These are phyloP conservation scores for Campoplex capitator DNA, from an alignment of 2,888 invertebrate genomes.

Conservation along the genomic window DNA sequence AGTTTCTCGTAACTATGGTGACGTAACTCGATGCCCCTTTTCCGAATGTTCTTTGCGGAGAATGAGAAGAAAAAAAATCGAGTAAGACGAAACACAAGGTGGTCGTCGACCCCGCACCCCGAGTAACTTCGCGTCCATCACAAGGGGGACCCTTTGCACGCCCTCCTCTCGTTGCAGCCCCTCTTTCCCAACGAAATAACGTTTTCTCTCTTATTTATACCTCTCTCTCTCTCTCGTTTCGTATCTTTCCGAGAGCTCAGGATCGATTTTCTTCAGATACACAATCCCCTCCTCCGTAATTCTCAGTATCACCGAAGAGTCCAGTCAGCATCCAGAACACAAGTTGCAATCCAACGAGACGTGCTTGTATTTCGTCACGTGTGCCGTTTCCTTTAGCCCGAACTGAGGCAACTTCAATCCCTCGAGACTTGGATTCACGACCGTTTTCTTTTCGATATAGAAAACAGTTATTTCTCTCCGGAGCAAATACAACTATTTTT, in stretches of 20 bases:
- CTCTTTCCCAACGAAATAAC: slow-evolving; percentile 48
- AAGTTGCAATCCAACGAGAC: slow-evolving; percentile 38
- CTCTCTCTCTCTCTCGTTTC: not conserved
- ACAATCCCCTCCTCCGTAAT: slow-evolving; percentile 35
- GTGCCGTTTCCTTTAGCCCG: not conserved
- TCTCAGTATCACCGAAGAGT: slow-evolving; percentile 25
- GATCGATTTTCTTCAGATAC: slow-evolving; percentile 63
- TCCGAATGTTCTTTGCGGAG: slow-evolving; percentile 40
- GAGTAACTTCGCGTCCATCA: slow-evolving; percentile 50
- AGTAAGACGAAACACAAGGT: slow-evolving; percentile 58
- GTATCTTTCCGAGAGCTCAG: slow-evolving; percentile 18
- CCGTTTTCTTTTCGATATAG: slow-evolving; percentile 10
- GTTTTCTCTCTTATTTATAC: slow-evolving; percentile 13
- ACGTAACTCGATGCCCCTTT: slow-evolving; percentile 57
- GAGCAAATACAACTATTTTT: not conserved
- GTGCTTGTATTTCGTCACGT: slow-evolving; percentile 36
- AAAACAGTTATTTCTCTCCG: slow-evolving; percentile 8
- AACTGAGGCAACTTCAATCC: slow-evolving; percentile 8
- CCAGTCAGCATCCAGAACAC: slow-evolving; percentile 41
- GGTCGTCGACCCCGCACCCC: slow-evolving; percentile 51
- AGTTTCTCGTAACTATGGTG: slow-evolving; percentile 65
- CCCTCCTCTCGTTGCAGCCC: slow-evolving; percentile 51
- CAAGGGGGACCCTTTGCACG: slow-evolving; percentile 44
- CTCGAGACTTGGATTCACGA: slow-evolving; percentile 9
- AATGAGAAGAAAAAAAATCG: slow-evolving; percentile 40